Conservation (phyloP, 2,797 vertebrate genomes). For the Rachycentron canadum region DNA sequence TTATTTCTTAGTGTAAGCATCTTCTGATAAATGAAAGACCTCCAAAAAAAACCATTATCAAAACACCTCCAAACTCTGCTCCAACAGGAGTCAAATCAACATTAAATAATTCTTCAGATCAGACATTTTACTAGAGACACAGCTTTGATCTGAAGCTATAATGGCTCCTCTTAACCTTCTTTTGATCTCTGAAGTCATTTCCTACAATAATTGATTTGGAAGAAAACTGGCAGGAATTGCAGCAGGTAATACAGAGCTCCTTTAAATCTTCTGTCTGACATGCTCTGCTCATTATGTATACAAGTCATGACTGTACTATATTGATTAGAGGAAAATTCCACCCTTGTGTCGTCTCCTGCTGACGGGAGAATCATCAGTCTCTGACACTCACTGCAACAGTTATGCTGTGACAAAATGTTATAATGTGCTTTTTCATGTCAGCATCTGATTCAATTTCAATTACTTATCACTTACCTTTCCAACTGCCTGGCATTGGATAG, state of each 20-base stretch:
- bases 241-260: slow-evolving; percentile 27
- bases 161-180: slow-evolving; percentile 24
- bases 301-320: slow-evolving; percentile 55
- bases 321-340: slow-evolving; percentile 61
- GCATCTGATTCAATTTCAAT: slow-evolving; percentile 5
- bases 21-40: slow-evolving; percentile 9
- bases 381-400: slow-evolving; percentile 12
- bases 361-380: slow-evolving; percentile 23
- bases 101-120: neutral
- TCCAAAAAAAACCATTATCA: neutral
- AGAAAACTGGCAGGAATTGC: slow-evolving; percentile 12
- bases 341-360: slow-evolving; percentile 25
- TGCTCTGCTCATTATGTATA: slow-evolving; percentile 59
- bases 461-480: neutral
- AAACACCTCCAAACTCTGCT: neutral
- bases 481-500: neutral
- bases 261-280: slow-evolving; percentile 42
- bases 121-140: neutral
- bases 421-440: slow-evolving; percentile 37
- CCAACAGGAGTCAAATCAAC: neutral
- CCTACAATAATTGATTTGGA: slow-evolving; percentile 19
- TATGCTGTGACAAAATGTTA: slow-evolving; percentile 21
- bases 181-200: slow-evolving; percentile 36
- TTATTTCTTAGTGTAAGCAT: slow-evolving; percentile 17
- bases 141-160: slow-evolving; percentile 15